Conservation (phyloP, 1,140 invertebrate genomes). For the Anoplophora glabripennis region DNA sequence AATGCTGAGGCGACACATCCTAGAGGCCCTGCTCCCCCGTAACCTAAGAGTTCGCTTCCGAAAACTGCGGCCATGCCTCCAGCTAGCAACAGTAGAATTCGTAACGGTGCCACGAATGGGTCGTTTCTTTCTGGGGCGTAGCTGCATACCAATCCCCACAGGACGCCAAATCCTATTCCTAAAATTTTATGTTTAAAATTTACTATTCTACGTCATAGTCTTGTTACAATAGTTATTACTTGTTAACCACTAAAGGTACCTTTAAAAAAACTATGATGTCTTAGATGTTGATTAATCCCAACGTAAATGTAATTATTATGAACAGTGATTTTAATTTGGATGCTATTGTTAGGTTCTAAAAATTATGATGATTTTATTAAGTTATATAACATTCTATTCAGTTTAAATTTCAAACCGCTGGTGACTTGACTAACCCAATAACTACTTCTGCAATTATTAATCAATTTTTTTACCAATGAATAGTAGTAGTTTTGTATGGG, state of each 20-base stretch:
- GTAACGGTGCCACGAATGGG: conserved; percentile 70
- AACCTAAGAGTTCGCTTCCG: conserved; percentile 68
- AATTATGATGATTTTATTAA: too few relatives aligned
- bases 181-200: not conserved
- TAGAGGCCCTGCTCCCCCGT: conserved; percentile 33
- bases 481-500: too few relatives aligned
- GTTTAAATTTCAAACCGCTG: too few relatives aligned
- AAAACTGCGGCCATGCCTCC: conserved; percentile 79
- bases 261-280: not conserved
- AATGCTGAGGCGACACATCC: conserved; percentile 74
- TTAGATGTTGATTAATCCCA: not conserved
- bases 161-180: conserved; percentile 64
- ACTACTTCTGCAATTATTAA: too few relatives aligned
- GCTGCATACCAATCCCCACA: conserved; percentile 72
- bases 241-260: too few relatives aligned
- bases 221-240: too few relatives aligned
- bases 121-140: conserved; percentile 76
- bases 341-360: not conserved
- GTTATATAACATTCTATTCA: too few relatives aligned
- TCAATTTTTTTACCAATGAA: too few relatives aligned
- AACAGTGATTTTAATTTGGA: not conserved
- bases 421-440: too few relatives aligned
- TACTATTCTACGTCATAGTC: not conserved
- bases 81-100: conserved; percentile 72
- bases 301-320: not conserved